Percentiles rank a stretch among this genome's conserved stretches.
These are phyloP conservation scores for Neoseiulus cucumeris DNA, from an alignment of 1,140 invertebrate species.

Conservation along the genomic window DNA sequence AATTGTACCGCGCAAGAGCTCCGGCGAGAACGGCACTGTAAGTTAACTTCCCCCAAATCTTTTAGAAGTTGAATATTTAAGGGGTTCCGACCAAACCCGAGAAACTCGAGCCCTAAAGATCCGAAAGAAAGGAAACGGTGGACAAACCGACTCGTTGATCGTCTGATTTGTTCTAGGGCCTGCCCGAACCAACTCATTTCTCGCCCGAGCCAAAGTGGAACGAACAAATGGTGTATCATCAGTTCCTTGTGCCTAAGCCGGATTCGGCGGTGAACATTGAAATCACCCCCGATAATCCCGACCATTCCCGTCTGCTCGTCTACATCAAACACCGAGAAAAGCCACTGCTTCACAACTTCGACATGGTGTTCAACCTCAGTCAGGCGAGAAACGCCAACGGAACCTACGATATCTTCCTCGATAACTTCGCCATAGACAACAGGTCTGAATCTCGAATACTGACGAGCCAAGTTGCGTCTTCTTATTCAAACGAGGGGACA, in stretches of 20 bases:
- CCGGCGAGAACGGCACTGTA: conserved; percentile 1
- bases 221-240: conserved; percentile 22
- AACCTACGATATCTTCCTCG: conserved; percentile 21
- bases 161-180: conserved; percentile 10
- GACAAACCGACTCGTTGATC: no score
- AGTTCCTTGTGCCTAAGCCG: conserved; percentile 22
- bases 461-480: conserved; percentile 4
- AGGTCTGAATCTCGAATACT: not conserved
- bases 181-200: conserved; percentile 19
- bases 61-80: no score
- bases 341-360: conserved; percentile 20
- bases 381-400: conserved; percentile 15
- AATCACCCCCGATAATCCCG: conserved; percentile 19
- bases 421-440: conserved; percentile 20
- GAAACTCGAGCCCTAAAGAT: no score
- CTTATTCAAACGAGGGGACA: no score
- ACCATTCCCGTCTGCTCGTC: conserved; percentile 18
- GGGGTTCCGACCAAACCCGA: no score
- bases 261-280: conserved; percentile 23
- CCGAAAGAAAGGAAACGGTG: no score
- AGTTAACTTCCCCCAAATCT: no score
- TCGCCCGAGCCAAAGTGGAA: conserved; percentile 20
- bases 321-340: conserved; percentile 21
- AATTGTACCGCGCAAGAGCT: conserved; percentile 19
- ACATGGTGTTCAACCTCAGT: conserved; percentile 19